Base-by-base conservation (phyloP, 37 sponge, comb jelly and placozoan genomes). In the Axinella damicornis region DNA sequence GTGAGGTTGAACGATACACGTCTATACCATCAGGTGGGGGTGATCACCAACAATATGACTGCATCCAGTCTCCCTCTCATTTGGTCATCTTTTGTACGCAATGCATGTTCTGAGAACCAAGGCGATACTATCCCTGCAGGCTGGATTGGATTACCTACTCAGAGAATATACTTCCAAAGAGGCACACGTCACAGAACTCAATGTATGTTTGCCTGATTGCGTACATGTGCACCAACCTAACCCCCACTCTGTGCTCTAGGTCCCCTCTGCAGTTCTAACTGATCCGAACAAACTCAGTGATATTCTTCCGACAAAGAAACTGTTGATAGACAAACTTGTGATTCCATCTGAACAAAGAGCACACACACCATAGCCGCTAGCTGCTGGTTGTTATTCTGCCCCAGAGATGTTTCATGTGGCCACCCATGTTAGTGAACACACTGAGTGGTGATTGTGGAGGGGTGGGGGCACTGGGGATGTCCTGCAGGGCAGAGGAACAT, bases 1-100 rank as follows among this genome's bases (percentile, higher is more conserved):
- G 87, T 91, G 31, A 74, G 96, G 30, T 55, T 98, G 36, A 85
- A 94, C 79, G 98, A 98, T 33, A 96, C 96, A 19, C 32, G 98
- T 28, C n/a, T 91, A 25, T 96, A 96, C 73, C 91, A 94, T 56
- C 53, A 66, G 80, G 94, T 92, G 55, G 52, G 76, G 6, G 37
- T n/a, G n/a, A n/a, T n/a, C n/a, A n/a, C n/a, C n/a, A n/a, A n/a
- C n/a, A n/a, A n/a, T n/a, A n/a, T n/a, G n/a, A n/a, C n/a, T n/a
- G n/a, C n/a, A n/a, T n/a, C n/a, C n/a, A n/a, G n/a, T n/a, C n/a
- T n/a, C n/a, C n/a, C n/a, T n/a, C n/a, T n/a, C n/a, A n/a, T n/a
- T n/a, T n/a, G n/a, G n/a, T n/a, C n/a, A n/a, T n/a, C n/a, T n/a
- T n/a, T n/a, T n/a, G n/a, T n/a, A n/a, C n/a, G n/a, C n/a, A n/a